Conservation (phyloP, 2,113 vertebrate species). For the Strigops habroptila region DNA sequence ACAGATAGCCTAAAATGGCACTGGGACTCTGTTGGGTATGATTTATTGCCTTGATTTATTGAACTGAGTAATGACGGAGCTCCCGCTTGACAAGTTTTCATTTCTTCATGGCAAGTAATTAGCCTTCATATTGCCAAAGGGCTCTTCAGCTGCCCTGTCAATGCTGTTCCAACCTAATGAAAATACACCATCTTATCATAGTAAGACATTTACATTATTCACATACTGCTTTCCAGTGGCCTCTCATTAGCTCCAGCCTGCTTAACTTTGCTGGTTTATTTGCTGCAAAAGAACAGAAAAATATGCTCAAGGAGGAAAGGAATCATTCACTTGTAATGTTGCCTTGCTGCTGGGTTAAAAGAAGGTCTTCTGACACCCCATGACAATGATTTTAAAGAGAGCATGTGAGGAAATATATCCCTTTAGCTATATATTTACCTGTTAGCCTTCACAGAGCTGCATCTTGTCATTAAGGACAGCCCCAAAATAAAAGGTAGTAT, state of each 20-base stretch:
- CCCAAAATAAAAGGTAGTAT: neutral
- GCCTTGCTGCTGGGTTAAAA: neutral
- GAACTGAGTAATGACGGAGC: slow-evolving; percentile 58
- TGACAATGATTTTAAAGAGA: neutral
- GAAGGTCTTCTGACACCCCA: neutral
- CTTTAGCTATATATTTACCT: neutral
- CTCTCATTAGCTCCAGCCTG: slow-evolving; percentile 36
- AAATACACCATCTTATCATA: slow-evolving; percentile 48
- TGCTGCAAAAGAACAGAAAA: neutral
- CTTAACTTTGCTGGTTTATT: slow-evolving; percentile 19
- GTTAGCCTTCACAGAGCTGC: neutral
- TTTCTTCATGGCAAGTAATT: slow-evolving; percentile 74
- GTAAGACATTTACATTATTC: slow-evolving; percentile 51
- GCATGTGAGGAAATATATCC: neutral
- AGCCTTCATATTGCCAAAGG: slow-evolving; percentile 73
- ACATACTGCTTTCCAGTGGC: slow-evolving; percentile 25
- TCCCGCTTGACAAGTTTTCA: slow-evolving; percentile 61
- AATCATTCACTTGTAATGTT: neutral
- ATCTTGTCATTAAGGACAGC: neutral
- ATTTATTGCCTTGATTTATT: slow-evolving; percentile 73
- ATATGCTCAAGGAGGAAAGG: neutral
- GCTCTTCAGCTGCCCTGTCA: slow-evolving; percentile 67
- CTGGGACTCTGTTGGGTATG: slow-evolving; percentile 1
- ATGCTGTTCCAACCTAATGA: slow-evolving; percentile 47
- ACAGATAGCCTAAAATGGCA: slow-evolving; percentile 27